phyloP scores from a whole-genome alignment of 1,140 invertebrate species.

The Thaumetopoea pityocampa region DNA sequence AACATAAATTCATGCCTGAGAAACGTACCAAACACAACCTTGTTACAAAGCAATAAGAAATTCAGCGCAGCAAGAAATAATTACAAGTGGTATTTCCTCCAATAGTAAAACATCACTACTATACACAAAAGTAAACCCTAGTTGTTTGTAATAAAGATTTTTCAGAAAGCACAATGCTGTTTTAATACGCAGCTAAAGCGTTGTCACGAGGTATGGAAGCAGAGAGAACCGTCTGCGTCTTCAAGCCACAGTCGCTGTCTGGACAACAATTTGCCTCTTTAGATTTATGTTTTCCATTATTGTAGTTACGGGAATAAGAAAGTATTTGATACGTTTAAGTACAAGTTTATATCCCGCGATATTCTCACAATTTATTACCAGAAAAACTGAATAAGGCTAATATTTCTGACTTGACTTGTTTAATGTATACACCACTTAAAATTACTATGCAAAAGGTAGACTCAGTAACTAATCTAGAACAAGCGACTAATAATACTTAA shows the following conservation, averaged over 20 bases:
- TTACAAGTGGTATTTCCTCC: conserved; percentile 1
- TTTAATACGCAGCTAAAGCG: conserved; percentile 29
- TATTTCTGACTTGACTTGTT: conserved; percentile 10
- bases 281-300: conserved; percentile 47
- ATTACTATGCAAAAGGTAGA: no score
- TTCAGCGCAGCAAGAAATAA: background rate
- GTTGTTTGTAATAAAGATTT: conserved; percentile 9
- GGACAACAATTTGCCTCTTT: conserved; percentile 38
- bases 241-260: conserved; percentile 34
- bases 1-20: background rate
- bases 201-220: conserved; percentile 42
- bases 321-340: conserved; percentile 14
- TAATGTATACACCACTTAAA: no score
- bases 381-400: conserved; percentile 2
- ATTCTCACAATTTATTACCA: conserved; percentile 12
- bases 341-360: conserved; percentile 10
- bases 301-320: conserved; percentile 25
- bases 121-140: conserved; percentile 18
- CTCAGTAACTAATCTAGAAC: no score
- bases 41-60: conserved; percentile 1
- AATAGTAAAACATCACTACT: conserved; percentile 2
- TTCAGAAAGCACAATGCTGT: conserved; percentile 2
- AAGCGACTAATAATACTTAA: no score
- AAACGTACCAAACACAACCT: conserved; percentile 3
- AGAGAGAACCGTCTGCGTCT: conserved; percentile 27